Conservation (phyloP, 2,797 vertebrate species). For the Microctenopoma stevenorrisi region DNA sequence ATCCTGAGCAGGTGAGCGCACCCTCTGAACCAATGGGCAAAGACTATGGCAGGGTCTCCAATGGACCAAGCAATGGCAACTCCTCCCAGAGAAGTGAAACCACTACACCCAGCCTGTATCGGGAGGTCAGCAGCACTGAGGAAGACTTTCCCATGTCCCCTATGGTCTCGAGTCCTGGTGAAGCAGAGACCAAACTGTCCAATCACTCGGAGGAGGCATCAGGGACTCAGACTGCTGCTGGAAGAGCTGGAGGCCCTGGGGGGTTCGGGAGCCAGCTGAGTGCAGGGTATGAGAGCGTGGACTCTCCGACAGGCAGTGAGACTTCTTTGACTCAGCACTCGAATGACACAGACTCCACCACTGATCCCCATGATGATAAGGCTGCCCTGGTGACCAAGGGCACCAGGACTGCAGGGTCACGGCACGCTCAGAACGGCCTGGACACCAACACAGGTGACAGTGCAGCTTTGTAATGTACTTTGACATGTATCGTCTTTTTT, state of each 20-base stretch:
- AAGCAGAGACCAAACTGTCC: slow-evolving; percentile 94
- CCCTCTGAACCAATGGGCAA: slow-evolving; percentile 85
- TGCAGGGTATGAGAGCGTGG: slow-evolving; percentile 98
- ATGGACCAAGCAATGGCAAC: slow-evolving; percentile 95
- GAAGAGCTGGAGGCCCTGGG: slow-evolving; percentile 68
- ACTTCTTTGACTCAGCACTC: slow-evolving; percentile 99
- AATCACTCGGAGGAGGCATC: slow-evolving; percentile 95
- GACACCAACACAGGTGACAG: slow-evolving; percentile 85
- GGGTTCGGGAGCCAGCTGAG: slow-evolving; percentile 95
- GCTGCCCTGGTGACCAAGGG: slow-evolving; percentile 91
- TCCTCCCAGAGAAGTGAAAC: slow-evolving; percentile 91
- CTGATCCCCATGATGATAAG: slow-evolving; percentile 97
- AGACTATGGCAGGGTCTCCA: slow-evolving; percentile 94
- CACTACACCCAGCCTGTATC: slow-evolving; percentile 89
- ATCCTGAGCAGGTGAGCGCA: slow-evolving; percentile 83
- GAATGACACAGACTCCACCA: slow-evolving; percentile 99
- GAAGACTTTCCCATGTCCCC: slow-evolving; percentile 96
- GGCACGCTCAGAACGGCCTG: slow-evolving; percentile 97
- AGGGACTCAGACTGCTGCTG: slow-evolving; percentile 68
- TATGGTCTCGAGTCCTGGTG: slow-evolving; percentile 89
- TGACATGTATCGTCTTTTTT: slow-evolving; percentile 72
- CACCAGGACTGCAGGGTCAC: slow-evolving; percentile 95
- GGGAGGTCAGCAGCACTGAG: slow-evolving; percentile 93
- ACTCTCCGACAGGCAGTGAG: slow-evolving; percentile 99
- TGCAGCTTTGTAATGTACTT: slow-evolving; percentile 81